phyloP scores from a whole-genome alignment of 2,888 invertebrate genomes.

The Dryocosmus kuriphilus region DNA sequence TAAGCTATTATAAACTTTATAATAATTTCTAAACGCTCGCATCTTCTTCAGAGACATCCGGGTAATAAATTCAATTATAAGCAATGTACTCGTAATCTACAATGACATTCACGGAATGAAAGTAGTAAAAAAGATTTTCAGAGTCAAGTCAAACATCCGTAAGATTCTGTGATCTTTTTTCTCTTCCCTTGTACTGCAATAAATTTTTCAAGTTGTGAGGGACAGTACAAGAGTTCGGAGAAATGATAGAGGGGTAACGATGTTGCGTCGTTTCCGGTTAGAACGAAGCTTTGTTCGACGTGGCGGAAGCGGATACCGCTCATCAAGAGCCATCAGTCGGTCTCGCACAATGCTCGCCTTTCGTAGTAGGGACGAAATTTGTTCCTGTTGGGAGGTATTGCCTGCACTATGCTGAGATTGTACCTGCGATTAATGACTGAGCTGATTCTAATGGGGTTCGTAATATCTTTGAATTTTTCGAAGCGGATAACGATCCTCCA shows the following conservation, averaged over 20 bases:
- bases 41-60: no score
- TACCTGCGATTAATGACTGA: conserved; percentile 48
- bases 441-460: conserved; percentile 17
- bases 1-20: no score
- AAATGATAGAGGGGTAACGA: conserved; percentile 65
- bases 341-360: conserved; percentile 32
- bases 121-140: not conserved
- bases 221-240: not conserved
- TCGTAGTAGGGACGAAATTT: conserved; percentile 45
- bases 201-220: not conserved
- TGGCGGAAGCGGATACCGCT: conserved; percentile 75
- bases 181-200: not conserved
- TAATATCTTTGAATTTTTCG: not conserved
- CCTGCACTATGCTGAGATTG: conserved; percentile 10
- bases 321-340: conserved; percentile 72
- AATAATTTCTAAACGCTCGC: no score
- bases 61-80: no score
- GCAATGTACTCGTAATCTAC: not conserved
- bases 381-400: conserved; percentile 42
- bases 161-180: not conserved
- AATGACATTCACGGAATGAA: not conserved
- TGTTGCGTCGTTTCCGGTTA: conserved; percentile 72
- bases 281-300: conserved; percentile 73
- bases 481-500: conserved; percentile 5
- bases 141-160: not conserved